Base-by-base conservation (phyloP, 2,113 vertebrate genomes). In the Catharus bicknelli region DNA sequence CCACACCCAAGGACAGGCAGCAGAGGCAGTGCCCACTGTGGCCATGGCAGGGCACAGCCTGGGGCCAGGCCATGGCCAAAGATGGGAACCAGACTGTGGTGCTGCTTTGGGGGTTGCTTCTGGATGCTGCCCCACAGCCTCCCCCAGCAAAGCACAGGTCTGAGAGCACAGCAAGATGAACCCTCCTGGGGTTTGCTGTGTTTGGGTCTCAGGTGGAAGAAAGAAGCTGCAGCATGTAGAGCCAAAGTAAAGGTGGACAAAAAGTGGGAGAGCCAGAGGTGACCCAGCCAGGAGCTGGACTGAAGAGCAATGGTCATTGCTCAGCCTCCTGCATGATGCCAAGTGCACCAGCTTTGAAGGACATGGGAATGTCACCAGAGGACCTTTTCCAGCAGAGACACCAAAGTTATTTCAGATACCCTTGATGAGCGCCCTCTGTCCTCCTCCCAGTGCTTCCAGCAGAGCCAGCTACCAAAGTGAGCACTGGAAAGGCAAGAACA, bases 81-180 rank as follows among this genome's bases (percentile, higher is more conserved):
- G 45, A 13, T 4, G 12, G 40, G 53, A 14, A 20, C 20, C 32
- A 21, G 26, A 1, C 12, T 29, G 48, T 0, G 0, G 42, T 2
- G 22, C 59, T 50, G 43, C 75, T 43, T 3, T 48, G 55, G n/a
- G 50, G 34, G 6, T 32, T 10, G 7, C 14, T 40, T 36, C 30
- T 27, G 42, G 55, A 5, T 3, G 25, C 21, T 4, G 9, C 27
- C n/a, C 21, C 8, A 5, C 47, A 67, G 62, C 53, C 66, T 26
- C 14, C 29, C 7, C 5, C 26, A 53, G 2, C 43, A 48, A 43
- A 73, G n/a, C 29, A 7, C 36, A 22, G n/a, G 42, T 34, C 50
- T 51, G 48, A 0, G 1, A 50, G 48, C 34, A 17, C 61, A 61
- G 58, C 53, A 36, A 36, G 79, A 45, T 34, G 32, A 50, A n/a